These are phyloP conservation scores for human (Homo sapiens) DNA, from an alignment of 2,113 vertebrate genomes.

Conservation along the genomic window GRCh38 chr5:166112001-166112500, in stretches of 20 bases:
- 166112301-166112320: slow-evolving; percentile 61
- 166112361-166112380: not conserved
- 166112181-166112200: slow-evolving; percentile 39
- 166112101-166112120: slow-evolving; percentile 72
- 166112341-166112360: slow-evolving; percentile 50
- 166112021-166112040: slow-evolving; percentile 66
- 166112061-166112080: slow-evolving; percentile 69
- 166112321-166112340: slow-evolving; percentile 57
- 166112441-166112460: slow-evolving; percentile 7
- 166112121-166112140: slow-evolving; percentile 54
- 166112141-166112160: slow-evolving; percentile 21
- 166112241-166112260: not conserved
- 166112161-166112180: slow-evolving; percentile 29
- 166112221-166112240: not conserved
- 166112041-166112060: slow-evolving; percentile 62
- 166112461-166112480: slow-evolving; percentile 12
- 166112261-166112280: slow-evolving; percentile 46
- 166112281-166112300: slow-evolving; percentile 56
- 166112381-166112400: slow-evolving; percentile 21
- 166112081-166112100: slow-evolving; percentile 65
- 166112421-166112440: not conserved
- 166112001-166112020: slow-evolving; percentile 4
- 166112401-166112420: slow-evolving; percentile 31
- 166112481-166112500: not conserved
- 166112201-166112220: slow-evolving; percentile 16